Evolutionary conservation across 2,888 invertebrate genomes (phyloP).

Genomic region (Papilio demoleus): DNA sequence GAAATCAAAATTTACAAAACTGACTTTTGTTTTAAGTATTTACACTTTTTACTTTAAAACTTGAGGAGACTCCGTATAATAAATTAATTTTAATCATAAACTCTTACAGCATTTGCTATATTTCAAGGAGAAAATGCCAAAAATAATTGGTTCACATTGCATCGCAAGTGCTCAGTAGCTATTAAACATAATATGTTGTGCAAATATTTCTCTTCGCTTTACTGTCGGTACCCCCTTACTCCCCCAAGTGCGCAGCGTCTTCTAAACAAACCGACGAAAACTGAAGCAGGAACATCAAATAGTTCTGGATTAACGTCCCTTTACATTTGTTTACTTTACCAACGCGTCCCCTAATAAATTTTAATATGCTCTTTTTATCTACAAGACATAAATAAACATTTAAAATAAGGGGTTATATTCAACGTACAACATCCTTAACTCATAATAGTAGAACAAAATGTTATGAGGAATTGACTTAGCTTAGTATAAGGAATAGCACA

Average conservation of each 20-base stretch:
- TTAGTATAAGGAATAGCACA: no score
- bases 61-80: no score
- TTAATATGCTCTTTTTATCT: slow-evolving; percentile 68
- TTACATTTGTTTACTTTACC: slow-evolving; percentile 57
- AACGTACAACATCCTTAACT: slow-evolving; percentile 33
- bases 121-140: background rate
- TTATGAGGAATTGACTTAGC: no score
- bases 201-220: slow-evolving; percentile 54
- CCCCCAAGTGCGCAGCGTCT: slow-evolving; percentile 57
- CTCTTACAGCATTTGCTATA: background rate
- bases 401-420: slow-evolving; percentile 47
- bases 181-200: slow-evolving; percentile 65
- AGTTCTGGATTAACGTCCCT: slow-evolving; percentile 70
- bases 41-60: no score
- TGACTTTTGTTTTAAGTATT: background rate
- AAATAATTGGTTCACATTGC: background rate
- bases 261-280: slow-evolving; percentile 65
- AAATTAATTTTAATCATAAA: background rate
- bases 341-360: slow-evolving; percentile 64
- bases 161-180: slow-evolving; percentile 49
- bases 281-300: slow-evolving; percentile 68
- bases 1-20: background rate
- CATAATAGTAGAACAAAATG: background rate
- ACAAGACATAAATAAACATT: slow-evolving; percentile 46
- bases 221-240: slow-evolving; percentile 20